Conservation (phyloP, 2,888 invertebrate genomes). For the Yponomeuta plumbellus region DNA sequence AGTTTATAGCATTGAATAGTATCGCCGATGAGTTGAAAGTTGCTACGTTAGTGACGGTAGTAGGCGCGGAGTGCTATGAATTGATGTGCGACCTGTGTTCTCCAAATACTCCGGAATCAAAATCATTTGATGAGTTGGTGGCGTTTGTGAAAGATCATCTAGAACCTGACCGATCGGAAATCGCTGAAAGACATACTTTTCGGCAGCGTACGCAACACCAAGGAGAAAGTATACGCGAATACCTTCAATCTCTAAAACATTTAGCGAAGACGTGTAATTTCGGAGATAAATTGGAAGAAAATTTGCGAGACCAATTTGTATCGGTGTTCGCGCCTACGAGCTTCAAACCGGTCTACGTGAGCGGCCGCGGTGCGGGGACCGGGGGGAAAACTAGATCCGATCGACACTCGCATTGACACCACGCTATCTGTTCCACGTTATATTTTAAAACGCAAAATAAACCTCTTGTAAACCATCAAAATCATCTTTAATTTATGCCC, state of each 20-base stretch:
- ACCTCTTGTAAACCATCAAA: too few species aligned
- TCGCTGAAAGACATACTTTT: constrained; percentile 13
- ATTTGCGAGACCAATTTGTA: constrained; percentile 14
- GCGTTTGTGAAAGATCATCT: constrained; percentile 8
- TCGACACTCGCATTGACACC: too few species aligned
- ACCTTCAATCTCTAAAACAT: constrained; percentile 14
- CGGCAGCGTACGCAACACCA: constrained; percentile 10
- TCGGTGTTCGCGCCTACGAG: too few species aligned
- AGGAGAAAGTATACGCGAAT: constrained; percentile 5
- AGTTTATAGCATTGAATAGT: constrained; percentile 7
- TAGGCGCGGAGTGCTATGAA: constrained; percentile 10
- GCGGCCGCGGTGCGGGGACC: too few species aligned
- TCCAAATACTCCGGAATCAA: constrained; percentile 4
- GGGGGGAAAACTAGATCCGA: too few species aligned
- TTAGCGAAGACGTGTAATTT: constrained; percentile 16
- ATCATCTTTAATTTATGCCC: too few species aligned
- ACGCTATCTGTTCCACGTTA: too few species aligned
- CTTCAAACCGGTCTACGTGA: too few species aligned
- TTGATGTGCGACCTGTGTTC: too few species aligned
- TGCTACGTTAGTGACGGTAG: constrained; percentile 13
- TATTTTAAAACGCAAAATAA: too few species aligned
- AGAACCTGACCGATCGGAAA: constrained; percentile 9
- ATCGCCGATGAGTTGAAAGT: constrained; percentile 4
- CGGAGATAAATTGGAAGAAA: constrained; percentile 13
- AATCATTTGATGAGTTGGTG: constrained; percentile 8